Base-by-base conservation (phyloP, 1,140 invertebrate species). In the Orchesella cincta region DNA sequence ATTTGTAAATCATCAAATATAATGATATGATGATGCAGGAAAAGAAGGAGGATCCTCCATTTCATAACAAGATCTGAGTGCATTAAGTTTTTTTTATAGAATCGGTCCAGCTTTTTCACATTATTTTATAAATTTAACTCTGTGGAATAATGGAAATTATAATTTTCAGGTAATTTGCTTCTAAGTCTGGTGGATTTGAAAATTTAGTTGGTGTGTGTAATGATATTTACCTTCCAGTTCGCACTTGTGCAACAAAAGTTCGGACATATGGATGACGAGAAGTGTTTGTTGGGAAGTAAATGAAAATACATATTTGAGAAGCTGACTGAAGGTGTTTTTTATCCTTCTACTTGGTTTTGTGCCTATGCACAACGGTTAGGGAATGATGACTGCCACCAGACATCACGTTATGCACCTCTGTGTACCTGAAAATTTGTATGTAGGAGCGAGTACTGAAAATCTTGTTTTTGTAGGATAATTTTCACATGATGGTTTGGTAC, bases 391-490 rank as follows among this genome's bases (percentile, higher is more conserved):
- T 67, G 62, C 62, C 26, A 67, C 29, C 31, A 29, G 26, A 67
- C 8, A 67, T 29, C 54, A 62, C 8, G 20, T 46, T 46, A 46
- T 12, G 39, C 8, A 46, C 39, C 39, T 46, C 39, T 46, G 39
- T n/a, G 20, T 8, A 20, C 8, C 39, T 12, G 39, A 46, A 46
- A 46, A 46, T 46, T 46, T 46, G 39, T 46, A 46, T n/a, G n/a
- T n/a, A n/a, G n/a, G n/a, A 20, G 20, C 39, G 39, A 46, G 8
- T 46, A 46, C 8, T 12, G 52, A 67, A 33, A 29, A 67, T 67
- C 62, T 67, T 67, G 26, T 67, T 33, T 67, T 67, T 67, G 62
- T 28, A 18, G 54, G 33, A 67, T 67, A 67, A 67, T 67, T 67
- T 67, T 67, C 62, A 67, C 62, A 67, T 57, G 52, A 18, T 16